Evolutionary conservation across 2,113 vertebrate species (phyloP), one percentile per base, ranked within the genome.

Genomic region (Calcarius ornatus): DNA sequence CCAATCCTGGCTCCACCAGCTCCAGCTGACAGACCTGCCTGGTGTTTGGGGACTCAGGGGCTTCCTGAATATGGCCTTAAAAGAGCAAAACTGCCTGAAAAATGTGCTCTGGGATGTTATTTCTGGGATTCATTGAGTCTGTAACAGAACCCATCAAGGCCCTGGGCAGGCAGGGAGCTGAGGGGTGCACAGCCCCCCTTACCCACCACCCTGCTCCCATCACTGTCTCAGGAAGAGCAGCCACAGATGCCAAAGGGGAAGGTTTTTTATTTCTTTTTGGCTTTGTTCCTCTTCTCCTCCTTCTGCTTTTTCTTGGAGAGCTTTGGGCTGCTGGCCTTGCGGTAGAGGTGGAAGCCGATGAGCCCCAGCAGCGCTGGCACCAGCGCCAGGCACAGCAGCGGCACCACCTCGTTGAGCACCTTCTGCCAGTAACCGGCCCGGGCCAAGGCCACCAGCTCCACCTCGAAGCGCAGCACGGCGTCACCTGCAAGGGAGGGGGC

Each of bases 221-320:
- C 61, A 5, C 40, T 5, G 4, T 35, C 22, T 51, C 48, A 14
- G 71, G 64, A 68, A 76, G 12, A 83, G 63, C 47, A 92, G 56
- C 20, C 45, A 2, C 6, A 18, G 59, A 35, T 61, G 43, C 85
- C 1, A 50, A 50, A 50, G 0, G 20, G 77, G n/a, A 81, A 85
- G 9, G 12, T 78, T 97, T 96, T 98, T 96, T 98, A 98, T 97
- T 98, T 98, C 94, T 97, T 98, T 96, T 98, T 98, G 96, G 98
- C 98, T 98, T 99, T 99, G 97, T 98, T 99, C 97, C 98, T 99
- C 98, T 99, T 99, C 84, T 99, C 99, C 89, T 98, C 98, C 95
- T 99, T 99, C 71, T 98, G 97, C 96, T 99, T 99, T 98, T 99
- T 99, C 97, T 99, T 99, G 98, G 98, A 98, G 13, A 98, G 91